Conservation (phyloP, 2,113 vertebrate genomes). For the Amphiprion percula region DNA sequence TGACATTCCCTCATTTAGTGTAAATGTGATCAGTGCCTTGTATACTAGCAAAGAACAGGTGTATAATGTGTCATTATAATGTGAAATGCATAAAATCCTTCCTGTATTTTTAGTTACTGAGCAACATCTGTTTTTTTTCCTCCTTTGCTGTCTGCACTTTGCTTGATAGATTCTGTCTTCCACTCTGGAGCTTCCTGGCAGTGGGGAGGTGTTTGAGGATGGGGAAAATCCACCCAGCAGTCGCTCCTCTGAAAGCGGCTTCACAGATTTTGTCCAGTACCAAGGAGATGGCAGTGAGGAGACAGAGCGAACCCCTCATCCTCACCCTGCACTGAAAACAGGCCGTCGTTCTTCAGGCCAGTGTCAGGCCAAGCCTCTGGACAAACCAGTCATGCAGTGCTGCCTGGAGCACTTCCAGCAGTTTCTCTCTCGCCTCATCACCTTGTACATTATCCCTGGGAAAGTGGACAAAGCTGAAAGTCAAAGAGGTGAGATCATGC, state of each 20-base stretch:
- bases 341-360: constrained; percentile 73
- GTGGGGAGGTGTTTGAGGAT: constrained; percentile 90
- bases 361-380: constrained; percentile 82
- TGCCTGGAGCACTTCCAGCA: constrained; percentile 96
- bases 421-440: constrained; percentile 93
- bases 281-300: constrained; percentile 88
- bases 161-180: constrained; percentile 60
- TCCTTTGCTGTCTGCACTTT: not conserved
- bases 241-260: constrained; percentile 92
- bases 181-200: constrained; percentile 82
- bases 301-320: constrained; percentile 71
- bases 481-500: constrained; percentile 74
- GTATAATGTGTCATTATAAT: too few species aligned
- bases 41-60: too few species aligned
- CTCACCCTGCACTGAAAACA: constrained; percentile 73
- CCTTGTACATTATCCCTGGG: constrained; percentile 89
- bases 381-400: constrained; percentile 97
- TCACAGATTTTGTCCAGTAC: constrained; percentile 97
- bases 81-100: too few species aligned
- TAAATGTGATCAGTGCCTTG: too few species aligned
- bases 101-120: too few species aligned
- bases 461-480: constrained; percentile 73
- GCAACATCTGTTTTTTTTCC: not conserved
- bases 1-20: too few species aligned
- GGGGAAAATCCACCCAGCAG: constrained; percentile 87